Percentiles rank a stretch among this genome's conserved stretches.
Evolutionary conservation across 1,140 invertebrate genomes (phyloP).

Genomic region (Parapsyche elsis): DNA sequence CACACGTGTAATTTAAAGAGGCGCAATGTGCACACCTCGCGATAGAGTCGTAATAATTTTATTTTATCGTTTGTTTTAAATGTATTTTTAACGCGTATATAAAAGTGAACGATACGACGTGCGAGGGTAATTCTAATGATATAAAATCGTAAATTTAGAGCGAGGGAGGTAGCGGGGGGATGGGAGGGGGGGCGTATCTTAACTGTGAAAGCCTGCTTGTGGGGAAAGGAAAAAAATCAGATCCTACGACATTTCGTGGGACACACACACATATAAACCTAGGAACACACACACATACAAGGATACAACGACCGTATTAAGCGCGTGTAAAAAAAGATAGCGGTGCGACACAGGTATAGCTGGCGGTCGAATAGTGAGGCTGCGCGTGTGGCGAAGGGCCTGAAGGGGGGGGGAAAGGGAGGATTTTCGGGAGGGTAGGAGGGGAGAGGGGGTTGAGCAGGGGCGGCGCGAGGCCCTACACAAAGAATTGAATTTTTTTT

Average conservation of each 20-base stretch:
- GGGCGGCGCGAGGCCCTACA: background rate
- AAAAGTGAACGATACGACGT: background rate
- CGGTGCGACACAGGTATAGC: constrained; percentile 10
- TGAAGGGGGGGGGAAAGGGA: background rate
- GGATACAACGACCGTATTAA: constrained; percentile 26
- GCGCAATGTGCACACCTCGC: too few species aligned
- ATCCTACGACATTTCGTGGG: constrained; percentile 18
- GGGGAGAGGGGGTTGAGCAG: background rate
- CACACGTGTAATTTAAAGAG: too few species aligned
- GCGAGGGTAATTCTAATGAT: constrained; percentile 10
- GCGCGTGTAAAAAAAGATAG: constrained; percentile 32
- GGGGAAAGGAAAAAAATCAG: constrained; percentile 23
- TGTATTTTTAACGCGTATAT: background rate
- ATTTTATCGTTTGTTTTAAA: background rate
- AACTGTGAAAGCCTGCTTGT: background rate
- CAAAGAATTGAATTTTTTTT: constrained; percentile 38
- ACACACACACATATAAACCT: background rate
- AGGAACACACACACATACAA: background rate
- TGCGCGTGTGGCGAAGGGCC: constrained; percentile 4
- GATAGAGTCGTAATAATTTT: too few species aligned
- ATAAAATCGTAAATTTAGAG: constrained; percentile 19
- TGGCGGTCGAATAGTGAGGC: background rate
- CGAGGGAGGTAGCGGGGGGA: too few species aligned
- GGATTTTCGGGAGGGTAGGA: background rate
- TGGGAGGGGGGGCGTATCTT: background rate